Percentiles rank a stretch among this genome's conserved stretches.
phyloP scores from a whole-genome alignment of 2,888 invertebrate genomes.

The Physocephala rufipes region DNA sequence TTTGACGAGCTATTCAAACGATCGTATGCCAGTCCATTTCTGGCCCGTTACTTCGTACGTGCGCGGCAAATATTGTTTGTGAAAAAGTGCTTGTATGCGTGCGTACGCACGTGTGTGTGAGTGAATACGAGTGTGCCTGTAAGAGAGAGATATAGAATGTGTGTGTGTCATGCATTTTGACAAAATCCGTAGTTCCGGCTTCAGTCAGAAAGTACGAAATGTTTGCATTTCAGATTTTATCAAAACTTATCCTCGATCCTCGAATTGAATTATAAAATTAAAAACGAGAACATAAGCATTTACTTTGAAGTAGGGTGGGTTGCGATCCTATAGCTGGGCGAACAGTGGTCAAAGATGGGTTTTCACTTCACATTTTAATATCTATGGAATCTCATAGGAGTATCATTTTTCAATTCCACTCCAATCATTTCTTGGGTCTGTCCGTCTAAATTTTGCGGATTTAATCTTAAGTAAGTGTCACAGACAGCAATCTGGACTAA shows the following conservation, averaged over 20 bases:
- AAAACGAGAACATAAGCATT: background rate
- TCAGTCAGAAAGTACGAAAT: background rate
- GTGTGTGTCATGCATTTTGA: background rate
- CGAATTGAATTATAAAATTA: constrained; percentile 36
- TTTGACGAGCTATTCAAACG: background rate
- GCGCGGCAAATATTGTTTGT: background rate
- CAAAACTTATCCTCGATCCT: constrained; percentile 43
- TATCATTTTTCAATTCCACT: no score
- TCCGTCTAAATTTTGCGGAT: no score
- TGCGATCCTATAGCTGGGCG: background rate
- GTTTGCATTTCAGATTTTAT: constrained; percentile 41
- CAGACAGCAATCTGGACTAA: no score
- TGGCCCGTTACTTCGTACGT: constrained; percentile 28
- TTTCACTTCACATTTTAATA: no score
- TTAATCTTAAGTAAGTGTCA: no score
- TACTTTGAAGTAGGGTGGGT: constrained; percentile 33
- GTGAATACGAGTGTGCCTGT: background rate
- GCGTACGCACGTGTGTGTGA: background rate
- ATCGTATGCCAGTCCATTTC: constrained; percentile 2
- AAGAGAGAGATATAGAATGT: no score
- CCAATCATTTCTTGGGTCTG: no score
- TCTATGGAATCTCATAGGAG: no score
- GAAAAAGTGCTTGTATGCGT: background rate
- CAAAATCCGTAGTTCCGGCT: constrained; percentile 4
- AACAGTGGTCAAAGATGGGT: constrained; percentile 27